Evolutionary conservation across 2,797 vertebrate species (phyloP).

Genomic region (Sebastes vulpes): DNA sequence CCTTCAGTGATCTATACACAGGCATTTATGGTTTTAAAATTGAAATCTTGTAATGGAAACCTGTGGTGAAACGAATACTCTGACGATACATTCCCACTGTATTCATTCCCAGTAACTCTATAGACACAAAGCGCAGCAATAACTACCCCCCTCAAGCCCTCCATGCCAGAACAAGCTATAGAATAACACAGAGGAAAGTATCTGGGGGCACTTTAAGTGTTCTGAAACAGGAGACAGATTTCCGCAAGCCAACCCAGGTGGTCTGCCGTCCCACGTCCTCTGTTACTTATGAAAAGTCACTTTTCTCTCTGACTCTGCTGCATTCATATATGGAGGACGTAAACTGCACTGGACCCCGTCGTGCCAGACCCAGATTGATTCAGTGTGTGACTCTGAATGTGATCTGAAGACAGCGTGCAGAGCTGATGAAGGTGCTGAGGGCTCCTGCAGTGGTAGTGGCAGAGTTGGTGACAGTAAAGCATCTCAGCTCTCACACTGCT

Average conservation of each 20-base stretch:
- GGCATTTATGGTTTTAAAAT: background rate
- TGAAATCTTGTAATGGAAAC: background rate
- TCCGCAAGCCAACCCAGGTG: constrained; percentile 70
- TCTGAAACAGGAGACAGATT: constrained; percentile 71
- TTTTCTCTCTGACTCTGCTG: constrained; percentile 42
- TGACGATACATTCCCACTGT: constrained; percentile 20
- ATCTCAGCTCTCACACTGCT: constrained; percentile 35
- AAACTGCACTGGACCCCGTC: constrained; percentile 35
- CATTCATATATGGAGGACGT: constrained; percentile 19
- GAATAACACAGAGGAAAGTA: constrained; percentile 48
- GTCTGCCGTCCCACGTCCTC: constrained; percentile 50
- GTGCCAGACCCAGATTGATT: constrained; percentile 45
- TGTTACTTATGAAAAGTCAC: constrained; percentile 55
- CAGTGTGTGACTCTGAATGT: constrained; percentile 55
- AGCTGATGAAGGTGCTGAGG: constrained; percentile 50
- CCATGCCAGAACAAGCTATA: constrained; percentile 35
- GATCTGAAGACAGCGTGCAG: constrained; percentile 57
- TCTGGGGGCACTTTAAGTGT: constrained; percentile 39
- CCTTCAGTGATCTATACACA: background rate
- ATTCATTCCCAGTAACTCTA: constrained; percentile 37
- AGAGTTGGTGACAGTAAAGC: constrained; percentile 24
- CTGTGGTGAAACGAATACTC: constrained; percentile 29
- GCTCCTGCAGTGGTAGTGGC: constrained; percentile 6
- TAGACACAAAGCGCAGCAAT: constrained; percentile 21
- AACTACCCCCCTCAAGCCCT: constrained; percentile 24